Percentiles rank a stretch among this genome's conserved stretches.
Conservation (phyloP, 1,140 invertebrate genomes). For the Pseudomyrmex flavicornis region DNA sequence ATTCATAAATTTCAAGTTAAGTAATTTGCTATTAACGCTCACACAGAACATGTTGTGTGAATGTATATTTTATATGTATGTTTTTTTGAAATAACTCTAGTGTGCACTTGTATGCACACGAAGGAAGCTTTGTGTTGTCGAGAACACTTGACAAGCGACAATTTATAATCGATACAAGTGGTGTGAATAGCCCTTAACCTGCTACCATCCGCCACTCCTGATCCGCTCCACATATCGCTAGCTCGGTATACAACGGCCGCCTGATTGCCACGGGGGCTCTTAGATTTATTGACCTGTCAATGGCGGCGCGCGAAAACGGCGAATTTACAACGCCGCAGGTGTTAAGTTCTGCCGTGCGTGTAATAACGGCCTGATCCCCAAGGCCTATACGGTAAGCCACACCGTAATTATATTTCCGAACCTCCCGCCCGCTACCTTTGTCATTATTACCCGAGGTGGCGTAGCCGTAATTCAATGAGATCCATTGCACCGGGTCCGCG, state of each 20-base stretch:
- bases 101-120: not conserved
- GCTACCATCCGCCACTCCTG: constrained; percentile 67
- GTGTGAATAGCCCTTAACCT: constrained; percentile 68
- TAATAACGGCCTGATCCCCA: constrained; percentile 74
- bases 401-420: constrained; percentile 79
- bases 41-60: not conserved
- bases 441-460: constrained; percentile 74
- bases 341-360: constrained; percentile 78
- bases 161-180: constrained; percentile 57
- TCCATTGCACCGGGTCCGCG: constrained; percentile 54
- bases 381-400: constrained; percentile 75
- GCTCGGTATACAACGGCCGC: constrained; percentile 67
- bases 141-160: constrained; percentile 26
- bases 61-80: not conserved
- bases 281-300: constrained; percentile 83
- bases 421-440: constrained; percentile 70
- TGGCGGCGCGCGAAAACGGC: constrained; percentile 78
- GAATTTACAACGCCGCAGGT: constrained; percentile 82
- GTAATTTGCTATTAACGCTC: not conserved
- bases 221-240: constrained; percentile 73
- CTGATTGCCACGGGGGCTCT: constrained; percentile 76
- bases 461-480: constrained; percentile 71
- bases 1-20: too few relatives aligned
- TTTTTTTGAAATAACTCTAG: not conserved
- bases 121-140: not conserved